Evolutionary conservation across 1,140 invertebrate species (phyloP).

Genomic region (Orchesella cincta): DNA sequence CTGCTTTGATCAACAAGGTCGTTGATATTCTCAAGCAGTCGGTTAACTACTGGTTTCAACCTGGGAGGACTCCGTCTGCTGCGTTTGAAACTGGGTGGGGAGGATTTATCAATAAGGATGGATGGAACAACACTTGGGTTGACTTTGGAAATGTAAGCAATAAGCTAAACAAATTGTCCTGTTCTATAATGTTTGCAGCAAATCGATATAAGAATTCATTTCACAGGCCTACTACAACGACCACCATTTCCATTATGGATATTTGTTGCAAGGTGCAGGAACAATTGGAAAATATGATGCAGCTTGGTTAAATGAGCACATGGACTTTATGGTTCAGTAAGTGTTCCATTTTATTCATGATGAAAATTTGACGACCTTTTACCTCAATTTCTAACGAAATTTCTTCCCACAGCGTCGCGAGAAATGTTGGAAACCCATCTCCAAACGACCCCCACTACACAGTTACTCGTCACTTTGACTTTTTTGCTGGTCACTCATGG

Average conservation of each 20-base stretch:
- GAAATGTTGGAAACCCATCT: constrained; percentile 45
- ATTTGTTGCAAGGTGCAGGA: constrained; percentile 40
- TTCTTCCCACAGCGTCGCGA: constrained; percentile 37
- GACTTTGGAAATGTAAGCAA: constrained; percentile 43
- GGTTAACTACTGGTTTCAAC: constrained; percentile 40
- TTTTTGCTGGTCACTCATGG: constrained; percentile 45
- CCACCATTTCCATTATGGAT: constrained; percentile 47
- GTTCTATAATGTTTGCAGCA: background rate
- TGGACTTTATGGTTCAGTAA: constrained; percentile 42
- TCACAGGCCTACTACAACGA: constrained; percentile 43
- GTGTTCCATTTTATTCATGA: background rate
- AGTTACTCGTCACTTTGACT: constrained; percentile 45
- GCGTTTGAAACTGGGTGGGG: constrained; percentile 48
- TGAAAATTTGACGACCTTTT: background rate
- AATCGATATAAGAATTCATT: background rate
- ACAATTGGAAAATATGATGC: constrained; percentile 41
- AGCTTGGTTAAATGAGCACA: constrained; percentile 39
- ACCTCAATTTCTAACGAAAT: background rate
- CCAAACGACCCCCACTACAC: constrained; percentile 46
- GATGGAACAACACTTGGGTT: constrained; percentile 46
- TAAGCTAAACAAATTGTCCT: constrained; percentile 11
- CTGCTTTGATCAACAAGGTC: constrained; percentile 31
- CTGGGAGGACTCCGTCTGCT: constrained; percentile 10
- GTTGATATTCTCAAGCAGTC: constrained; percentile 41
- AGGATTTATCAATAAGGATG: constrained; percentile 44